A percentile compares a stretch with the other conserved stretches of the same genome.
Evolutionary conservation across 2,797 vertebrate genomes (phyloP).

Genomic region (Prunella strophiata): DNA sequence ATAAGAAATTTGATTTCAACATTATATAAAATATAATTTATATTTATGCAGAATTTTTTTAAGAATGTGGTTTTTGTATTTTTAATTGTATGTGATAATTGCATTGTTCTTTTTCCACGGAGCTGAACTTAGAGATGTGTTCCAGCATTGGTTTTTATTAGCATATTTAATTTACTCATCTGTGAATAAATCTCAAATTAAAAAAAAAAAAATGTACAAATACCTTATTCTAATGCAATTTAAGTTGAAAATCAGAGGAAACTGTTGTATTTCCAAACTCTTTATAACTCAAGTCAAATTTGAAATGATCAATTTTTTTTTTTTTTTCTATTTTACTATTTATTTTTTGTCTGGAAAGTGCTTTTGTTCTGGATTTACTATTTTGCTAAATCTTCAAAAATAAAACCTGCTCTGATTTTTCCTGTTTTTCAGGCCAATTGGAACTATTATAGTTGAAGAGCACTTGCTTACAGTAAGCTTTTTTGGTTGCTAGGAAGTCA

Average conservation of each 20-base stretch:
- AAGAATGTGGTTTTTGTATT: accelerated
- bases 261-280: neutral
- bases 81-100: neutral
- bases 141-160: neutral
- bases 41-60: neutral
- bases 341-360: neutral
- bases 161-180: neutral
- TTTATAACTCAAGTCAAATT: neutral
- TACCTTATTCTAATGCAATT: neutral
- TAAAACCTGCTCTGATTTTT: neutral
- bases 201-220: neutral
- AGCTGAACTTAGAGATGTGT: neutral
- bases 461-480: neutral
- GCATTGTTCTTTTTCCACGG: neutral
- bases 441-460: neutral
- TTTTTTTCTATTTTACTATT: neutral
- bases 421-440: neutral
- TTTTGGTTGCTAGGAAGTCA: neutral
- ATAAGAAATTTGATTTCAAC: accelerated
- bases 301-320: accelerated
- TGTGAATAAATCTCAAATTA: neutral
- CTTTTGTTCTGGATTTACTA: neutral
- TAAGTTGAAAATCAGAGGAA: neutral
- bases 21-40: neutral
- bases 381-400: neutral